A percentile compares a stretch with the other conserved stretches of the same genome.
phyloP scores from a whole-genome alignment of 2,113 vertebrate genomes.

The Papio anubis region DNA sequence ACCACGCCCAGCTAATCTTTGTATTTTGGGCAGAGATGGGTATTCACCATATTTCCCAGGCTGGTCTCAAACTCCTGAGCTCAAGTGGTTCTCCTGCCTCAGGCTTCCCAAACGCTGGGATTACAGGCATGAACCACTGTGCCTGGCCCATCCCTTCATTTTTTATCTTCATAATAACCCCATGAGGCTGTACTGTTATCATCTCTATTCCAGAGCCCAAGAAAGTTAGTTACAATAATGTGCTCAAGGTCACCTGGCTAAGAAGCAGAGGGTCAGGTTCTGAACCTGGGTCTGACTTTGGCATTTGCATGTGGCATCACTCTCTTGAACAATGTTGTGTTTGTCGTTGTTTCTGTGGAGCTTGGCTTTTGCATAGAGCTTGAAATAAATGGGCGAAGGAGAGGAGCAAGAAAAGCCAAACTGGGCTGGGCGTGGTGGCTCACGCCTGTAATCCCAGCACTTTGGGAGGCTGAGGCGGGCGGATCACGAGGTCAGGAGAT shows the following conservation, averaged over 20 bases:
- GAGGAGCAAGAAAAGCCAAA: not conserved
- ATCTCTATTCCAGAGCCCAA: not conserved
- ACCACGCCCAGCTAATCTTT: too few species aligned
- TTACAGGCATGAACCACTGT: too few species aligned
- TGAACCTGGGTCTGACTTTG: not conserved
- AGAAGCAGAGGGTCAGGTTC: not conserved
- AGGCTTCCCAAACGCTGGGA: too few species aligned
- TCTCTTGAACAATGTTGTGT: rapidly evolving
- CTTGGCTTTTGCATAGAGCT: not conserved
- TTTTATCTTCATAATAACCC: not conserved
- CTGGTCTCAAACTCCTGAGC: too few species aligned
- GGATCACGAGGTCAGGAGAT: too few species aligned
- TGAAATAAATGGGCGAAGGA: not conserved
- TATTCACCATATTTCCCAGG: too few species aligned
- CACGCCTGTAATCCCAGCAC: too few species aligned
- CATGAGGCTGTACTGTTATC: rapidly evolving
- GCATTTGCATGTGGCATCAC: rapidly evolving
- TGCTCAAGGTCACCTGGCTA: not conserved
- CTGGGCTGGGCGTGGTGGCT: too few species aligned
- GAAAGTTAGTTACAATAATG: not conserved
- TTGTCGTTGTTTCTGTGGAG: rapidly evolving
- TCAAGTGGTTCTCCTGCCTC: too few species aligned
- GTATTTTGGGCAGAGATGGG: too few species aligned
- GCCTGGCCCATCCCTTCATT: not conserved
- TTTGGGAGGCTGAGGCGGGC: too few species aligned